phyloP scores from a whole-genome alignment of 2,888 invertebrate species.

The Ethmia dodecea region DNA sequence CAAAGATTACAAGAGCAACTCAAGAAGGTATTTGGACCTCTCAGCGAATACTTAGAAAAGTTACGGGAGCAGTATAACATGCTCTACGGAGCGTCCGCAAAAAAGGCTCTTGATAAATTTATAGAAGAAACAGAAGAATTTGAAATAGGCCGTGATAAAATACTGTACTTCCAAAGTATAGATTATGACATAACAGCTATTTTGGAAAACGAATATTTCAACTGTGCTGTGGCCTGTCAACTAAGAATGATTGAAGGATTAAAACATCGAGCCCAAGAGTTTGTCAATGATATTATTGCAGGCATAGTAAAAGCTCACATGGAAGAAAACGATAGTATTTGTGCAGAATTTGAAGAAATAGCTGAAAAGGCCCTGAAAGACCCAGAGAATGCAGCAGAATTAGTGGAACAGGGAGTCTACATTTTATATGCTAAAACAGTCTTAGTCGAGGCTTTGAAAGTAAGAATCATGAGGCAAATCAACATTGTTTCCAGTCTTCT shows the following conservation, averaged over 20 bases:
- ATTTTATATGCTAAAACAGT: slow-evolving; percentile 87
- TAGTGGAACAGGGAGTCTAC: slow-evolving; percentile 88
- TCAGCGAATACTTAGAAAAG: slow-evolving; percentile 71
- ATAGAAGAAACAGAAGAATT: slow-evolving; percentile 73
- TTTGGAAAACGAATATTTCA: slow-evolving; percentile 82
- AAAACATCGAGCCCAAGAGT: slow-evolving; percentile 73
- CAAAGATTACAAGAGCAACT: slow-evolving; percentile 70
- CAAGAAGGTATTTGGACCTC: slow-evolving; percentile 71
- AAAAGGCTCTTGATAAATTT: slow-evolving; percentile 58
- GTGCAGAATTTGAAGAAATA: slow-evolving; percentile 84
- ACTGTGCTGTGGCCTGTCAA: slow-evolving; percentile 80
- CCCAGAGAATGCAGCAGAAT: slow-evolving; percentile 87
- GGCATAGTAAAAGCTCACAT: slow-evolving; percentile 81
- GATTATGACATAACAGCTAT: slow-evolving; percentile 79
- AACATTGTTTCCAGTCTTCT: slow-evolving; percentile 83
- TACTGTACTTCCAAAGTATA: slow-evolving; percentile 78
- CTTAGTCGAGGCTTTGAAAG: slow-evolving; percentile 82
- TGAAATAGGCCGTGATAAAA: slow-evolving; percentile 78
- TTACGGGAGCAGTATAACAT: slow-evolving; percentile 76
- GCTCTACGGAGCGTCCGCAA: slow-evolving; percentile 72
- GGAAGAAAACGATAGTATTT: slow-evolving; percentile 82
- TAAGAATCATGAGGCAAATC: slow-evolving; percentile 82
- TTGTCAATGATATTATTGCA: slow-evolving; percentile 79
- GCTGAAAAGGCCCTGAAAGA: slow-evolving; percentile 82
- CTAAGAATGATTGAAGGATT: slow-evolving; percentile 80